Conservation (phyloP, 2,888 invertebrate genomes). For the Philopedon plagiatum region DNA sequence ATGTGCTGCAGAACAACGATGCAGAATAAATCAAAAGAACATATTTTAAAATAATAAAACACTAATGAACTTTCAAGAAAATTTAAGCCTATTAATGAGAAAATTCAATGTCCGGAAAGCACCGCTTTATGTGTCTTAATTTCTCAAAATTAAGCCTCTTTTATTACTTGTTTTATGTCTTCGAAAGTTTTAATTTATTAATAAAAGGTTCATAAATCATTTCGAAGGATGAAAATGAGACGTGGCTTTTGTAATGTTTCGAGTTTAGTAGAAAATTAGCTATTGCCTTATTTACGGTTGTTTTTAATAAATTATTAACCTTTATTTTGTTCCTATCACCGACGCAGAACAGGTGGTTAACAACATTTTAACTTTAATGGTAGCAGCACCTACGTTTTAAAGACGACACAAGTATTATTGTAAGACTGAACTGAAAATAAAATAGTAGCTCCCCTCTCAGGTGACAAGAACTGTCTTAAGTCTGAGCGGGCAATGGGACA, state of each 20-base stretch:
- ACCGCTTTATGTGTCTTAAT: not conserved
- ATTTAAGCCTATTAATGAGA: not conserved
- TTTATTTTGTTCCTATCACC: no score
- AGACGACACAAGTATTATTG: no score
- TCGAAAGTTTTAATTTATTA: conserved; percentile 5
- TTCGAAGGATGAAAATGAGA: not conserved
- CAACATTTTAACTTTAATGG: no score
- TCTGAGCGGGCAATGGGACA: no score
- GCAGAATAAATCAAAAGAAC: not conserved
- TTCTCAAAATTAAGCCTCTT: not conserved
- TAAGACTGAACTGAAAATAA: no score
- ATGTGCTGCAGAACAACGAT: no score
- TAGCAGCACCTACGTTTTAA: no score
- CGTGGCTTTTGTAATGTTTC: not conserved
- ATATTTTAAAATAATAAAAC: not conserved
- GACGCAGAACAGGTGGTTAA: no score
- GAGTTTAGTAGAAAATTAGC: not conserved
- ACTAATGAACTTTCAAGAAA: not conserved
- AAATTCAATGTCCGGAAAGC: not conserved
- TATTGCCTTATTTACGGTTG: not conserved
- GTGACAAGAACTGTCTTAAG: no score
- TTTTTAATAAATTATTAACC: not conserved
- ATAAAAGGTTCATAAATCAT: conserved; percentile 6
- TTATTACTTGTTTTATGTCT: conserved; percentile 1
- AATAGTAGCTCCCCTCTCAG: no score